phyloP scores from a whole-genome alignment of 2,888 invertebrate genomes.

The Cepaea hortensis region DNA sequence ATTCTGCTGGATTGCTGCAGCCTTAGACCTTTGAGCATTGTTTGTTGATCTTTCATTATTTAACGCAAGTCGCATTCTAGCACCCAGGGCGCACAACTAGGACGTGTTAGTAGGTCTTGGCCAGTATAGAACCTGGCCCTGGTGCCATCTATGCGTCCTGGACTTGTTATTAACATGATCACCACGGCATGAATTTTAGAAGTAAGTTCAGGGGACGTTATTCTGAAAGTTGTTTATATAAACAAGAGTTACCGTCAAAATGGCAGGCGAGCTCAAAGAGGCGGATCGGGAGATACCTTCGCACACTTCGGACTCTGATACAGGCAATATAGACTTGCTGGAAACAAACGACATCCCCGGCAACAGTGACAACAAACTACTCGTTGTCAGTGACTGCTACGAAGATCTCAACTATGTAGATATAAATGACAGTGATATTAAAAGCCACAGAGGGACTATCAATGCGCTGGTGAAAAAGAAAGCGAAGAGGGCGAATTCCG shows the following conservation, averaged over 20 bases:
- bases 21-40: no score
- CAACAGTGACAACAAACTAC: slow-evolving; percentile 82
- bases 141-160: no score
- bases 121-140: no score
- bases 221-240: background rate
- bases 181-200: no score
- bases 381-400: slow-evolving; percentile 79
- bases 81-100: no score
- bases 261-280: slow-evolving; percentile 68
- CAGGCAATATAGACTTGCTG: slow-evolving; percentile 62
- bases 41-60: no score
- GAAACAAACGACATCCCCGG: slow-evolving; percentile 77
- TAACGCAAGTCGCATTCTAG: no score
- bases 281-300: slow-evolving; percentile 61
- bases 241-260: slow-evolving; percentile 26
- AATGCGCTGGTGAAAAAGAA: slow-evolving; percentile 41
- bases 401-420: slow-evolving; percentile 69
- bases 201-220: slow-evolving; percentile 32
- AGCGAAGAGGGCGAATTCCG: slow-evolving; percentile 1
- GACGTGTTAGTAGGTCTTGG: no score
- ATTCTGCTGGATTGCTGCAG: no score
- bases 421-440: slow-evolving; percentile 50
- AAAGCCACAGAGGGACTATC: slow-evolving; percentile 43
- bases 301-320: slow-evolving; percentile 54
- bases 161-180: no score